phyloP scores from a whole-genome alignment of 2,888 invertebrate genomes.

The Aspidiotus rigidus region DNA sequence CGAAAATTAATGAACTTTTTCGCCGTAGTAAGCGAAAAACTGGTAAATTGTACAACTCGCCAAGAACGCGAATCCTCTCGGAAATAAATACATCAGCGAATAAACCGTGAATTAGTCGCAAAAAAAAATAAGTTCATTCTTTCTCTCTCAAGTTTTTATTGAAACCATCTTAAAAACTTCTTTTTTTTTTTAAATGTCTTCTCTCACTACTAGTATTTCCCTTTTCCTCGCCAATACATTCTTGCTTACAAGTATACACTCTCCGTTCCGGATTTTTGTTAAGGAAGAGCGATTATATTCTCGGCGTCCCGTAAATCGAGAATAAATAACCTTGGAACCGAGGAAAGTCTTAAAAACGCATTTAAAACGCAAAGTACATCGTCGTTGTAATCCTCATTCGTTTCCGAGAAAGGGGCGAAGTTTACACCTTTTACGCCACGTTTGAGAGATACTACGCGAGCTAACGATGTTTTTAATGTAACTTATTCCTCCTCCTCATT shows the following conservation, averaged over 20 bases:
- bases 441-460: background rate
- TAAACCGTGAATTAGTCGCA: constrained; percentile 1
- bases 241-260: constrained; percentile 5
- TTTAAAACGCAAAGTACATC: constrained; percentile 17
- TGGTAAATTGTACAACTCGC: background rate
- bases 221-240: background rate
- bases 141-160: constrained; percentile 6
- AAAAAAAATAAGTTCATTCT: background rate
- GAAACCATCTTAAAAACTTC: constrained; percentile 8
- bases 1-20: constrained; percentile 4
- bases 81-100: constrained; percentile 4
- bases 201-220: background rate
- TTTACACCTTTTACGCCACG: constrained; percentile 8
- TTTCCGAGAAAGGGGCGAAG: constrained; percentile 10
- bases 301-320: constrained; percentile 11
- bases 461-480: constrained; percentile 19
- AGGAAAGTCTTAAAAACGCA: constrained; percentile 17
- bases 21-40: background rate
- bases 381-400: constrained; percentile 16
- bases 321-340: constrained; percentile 14
- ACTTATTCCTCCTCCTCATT: background rate
- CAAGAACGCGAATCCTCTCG: background rate
- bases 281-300: constrained; percentile 14
- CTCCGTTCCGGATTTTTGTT: constrained; percentile 5
- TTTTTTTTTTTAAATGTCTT: constrained; percentile 6